A percentile compares a stretch with the other conserved stretches of the same genome.
Evolutionary conservation across 2,797 vertebrate genomes (phyloP).

Genomic region (Channa striata): DNA sequence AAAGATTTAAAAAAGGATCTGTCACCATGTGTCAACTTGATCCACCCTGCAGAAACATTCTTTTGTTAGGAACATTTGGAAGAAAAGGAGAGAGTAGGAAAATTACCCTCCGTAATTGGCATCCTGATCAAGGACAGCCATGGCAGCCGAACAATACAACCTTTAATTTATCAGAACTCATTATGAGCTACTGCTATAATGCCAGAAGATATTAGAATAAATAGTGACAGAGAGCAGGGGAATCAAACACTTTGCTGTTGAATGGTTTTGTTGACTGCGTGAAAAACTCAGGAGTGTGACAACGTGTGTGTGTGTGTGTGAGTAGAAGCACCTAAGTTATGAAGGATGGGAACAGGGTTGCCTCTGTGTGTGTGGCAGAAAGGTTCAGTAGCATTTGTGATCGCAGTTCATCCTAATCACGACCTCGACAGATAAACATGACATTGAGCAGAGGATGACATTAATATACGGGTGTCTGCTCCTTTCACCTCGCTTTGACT

Average conservation of each 20-base stretch:
- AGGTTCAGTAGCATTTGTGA: constrained; percentile 68
- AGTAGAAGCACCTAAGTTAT: constrained; percentile 21
- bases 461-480: constrained; percentile 68
- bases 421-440: constrained; percentile 80
- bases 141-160: constrained; percentile 86
- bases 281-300: constrained; percentile 56
- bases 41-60: constrained; percentile 83
- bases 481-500: constrained; percentile 44
- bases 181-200: constrained; percentile 82
- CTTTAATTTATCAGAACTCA: constrained; percentile 87
- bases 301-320: neutral
- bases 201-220: constrained; percentile 81
- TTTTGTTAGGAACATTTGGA: constrained; percentile 85
- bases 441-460: constrained; percentile 65
- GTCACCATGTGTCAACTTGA: constrained; percentile 94
- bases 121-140: constrained; percentile 91
- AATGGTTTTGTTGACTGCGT: constrained; percentile 77
- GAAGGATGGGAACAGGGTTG: constrained; percentile 21
- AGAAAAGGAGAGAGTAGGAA: constrained; percentile 85
- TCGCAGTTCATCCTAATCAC: constrained; percentile 78
- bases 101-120: constrained; percentile 96
- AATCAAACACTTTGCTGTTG: constrained; percentile 78
- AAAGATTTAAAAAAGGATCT: constrained; percentile 83
- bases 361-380: constrained; percentile 6
- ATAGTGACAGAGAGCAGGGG: constrained; percentile 76